Evolutionary conservation across 2,888 invertebrate species (phyloP), one percentile per base, ranked within the genome.

Genomic region (Falcaria lacertinaria): DNA sequence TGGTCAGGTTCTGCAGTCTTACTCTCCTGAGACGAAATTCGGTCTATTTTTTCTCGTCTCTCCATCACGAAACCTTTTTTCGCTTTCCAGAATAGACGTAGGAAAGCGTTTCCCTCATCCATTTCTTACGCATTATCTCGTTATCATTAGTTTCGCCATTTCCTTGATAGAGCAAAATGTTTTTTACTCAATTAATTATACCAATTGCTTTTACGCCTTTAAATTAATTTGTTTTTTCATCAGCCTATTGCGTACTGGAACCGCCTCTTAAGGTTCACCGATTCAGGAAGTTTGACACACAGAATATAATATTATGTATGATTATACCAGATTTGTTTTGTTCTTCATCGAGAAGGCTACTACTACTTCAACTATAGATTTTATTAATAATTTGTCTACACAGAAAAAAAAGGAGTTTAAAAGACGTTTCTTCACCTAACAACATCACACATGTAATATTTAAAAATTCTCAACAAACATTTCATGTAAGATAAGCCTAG

Each of bases 1-100:
- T 44, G 52, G 52, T 76, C 80, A 82, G 83, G 81, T 80, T 85
- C 82, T 84, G 80, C 82, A 87, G 84, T 80, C 83, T 84, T 80
- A 81, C 79, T 89, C 89, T 88, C 89, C 71, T 74, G 87, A 88
- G 89, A 86, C 87, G 77, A 84, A 85, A 86, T 87, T 84, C 74
- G 75, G 78, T 82, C 73, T 85, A 28, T 85, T 83, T 82, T 88
- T 86, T 86, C 37, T 37, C 81, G 75, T 79, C 73, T 80, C 80
- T 81, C 80, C 79, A 80, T 82, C 80, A 80, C 75, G 74, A 70
- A 80, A 75, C 76, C 77, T 80, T 86, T 85, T 85, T 84, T 82
- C 81, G 76, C 80, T 85, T 81, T 87, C 86, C 85, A 72, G 77
- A 80, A 80, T 76, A 77, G 80, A 80, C 74, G 77, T 69, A 78